Evolutionary conservation across 2,113 vertebrate species (phyloP).

Genomic region (Corythaixoides concolor): DNA sequence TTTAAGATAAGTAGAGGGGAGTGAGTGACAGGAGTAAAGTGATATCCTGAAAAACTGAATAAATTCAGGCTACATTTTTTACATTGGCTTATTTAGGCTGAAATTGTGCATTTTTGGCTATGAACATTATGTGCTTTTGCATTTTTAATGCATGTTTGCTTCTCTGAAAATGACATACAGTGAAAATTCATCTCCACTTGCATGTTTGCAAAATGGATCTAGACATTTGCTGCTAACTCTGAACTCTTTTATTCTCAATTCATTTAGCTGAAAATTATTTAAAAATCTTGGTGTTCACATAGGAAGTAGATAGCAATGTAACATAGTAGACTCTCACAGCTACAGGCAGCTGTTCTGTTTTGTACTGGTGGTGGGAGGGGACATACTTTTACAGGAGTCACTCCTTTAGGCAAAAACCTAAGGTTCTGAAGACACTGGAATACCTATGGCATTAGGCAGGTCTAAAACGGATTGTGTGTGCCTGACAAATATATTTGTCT

Average conservation of each 20-base stretch:
- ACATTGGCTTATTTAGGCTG: not conserved
- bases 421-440: not conserved
- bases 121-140: not conserved
- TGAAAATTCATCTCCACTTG: not conserved
- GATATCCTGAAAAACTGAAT: not conserved
- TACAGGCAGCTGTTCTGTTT: not conserved
- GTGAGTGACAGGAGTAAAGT: not conserved
- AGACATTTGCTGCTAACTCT: not conserved
- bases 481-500: not conserved
- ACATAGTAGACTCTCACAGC: not conserved
- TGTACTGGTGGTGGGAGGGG: not conserved
- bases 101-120: not conserved
- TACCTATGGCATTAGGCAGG: not conserved
- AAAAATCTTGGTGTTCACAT: not conserved
- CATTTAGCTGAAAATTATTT: not conserved
- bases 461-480: not conserved
- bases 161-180: not conserved
- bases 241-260: not conserved
- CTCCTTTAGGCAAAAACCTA: not conserved
- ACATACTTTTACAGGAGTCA: not conserved
- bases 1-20: not conserved
- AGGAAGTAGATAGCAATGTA: not conserved
- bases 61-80: not conserved
- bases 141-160: not conserved
- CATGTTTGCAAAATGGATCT: not conserved